Conservation (phyloP, 2,113 vertebrate genomes). For the Trachemys scripta region DNA sequence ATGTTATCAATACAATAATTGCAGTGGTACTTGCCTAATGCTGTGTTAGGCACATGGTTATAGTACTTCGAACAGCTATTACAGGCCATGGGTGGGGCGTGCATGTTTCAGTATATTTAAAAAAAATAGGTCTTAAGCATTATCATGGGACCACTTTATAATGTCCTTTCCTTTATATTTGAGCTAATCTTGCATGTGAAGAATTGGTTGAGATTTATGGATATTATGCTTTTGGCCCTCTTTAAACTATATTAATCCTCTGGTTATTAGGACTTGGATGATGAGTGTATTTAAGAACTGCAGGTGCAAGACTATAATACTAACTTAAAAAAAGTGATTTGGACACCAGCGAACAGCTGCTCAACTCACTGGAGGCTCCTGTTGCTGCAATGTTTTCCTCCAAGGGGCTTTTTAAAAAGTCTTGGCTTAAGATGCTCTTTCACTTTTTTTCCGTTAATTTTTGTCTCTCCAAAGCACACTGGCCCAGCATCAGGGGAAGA, state of each 20-base stretch:
- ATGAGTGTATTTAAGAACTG: constrained; percentile 39
- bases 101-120: constrained; percentile 30
- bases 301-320: constrained; percentile 60
- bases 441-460: not conserved
- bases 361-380: not conserved
- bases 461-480: not conserved
- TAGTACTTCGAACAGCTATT: constrained; percentile 38
- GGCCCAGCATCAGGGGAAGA: not conserved
- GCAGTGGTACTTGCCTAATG: constrained; percentile 56
- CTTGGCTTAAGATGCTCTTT: not conserved
- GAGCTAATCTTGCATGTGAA: constrained; percentile 28
- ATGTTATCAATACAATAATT: constrained; percentile 59
- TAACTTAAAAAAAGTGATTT: not conserved
- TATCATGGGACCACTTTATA: constrained; percentile 58
- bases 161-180: constrained; percentile 45
- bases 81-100: not conserved
- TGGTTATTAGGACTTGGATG: constrained; percentile 16
- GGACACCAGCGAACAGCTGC: not conserved
- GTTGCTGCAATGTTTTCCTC: not conserved
- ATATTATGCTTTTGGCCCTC: constrained; percentile 44
- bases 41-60: constrained; percentile 48
- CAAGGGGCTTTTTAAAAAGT: not conserved
- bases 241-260: constrained; percentile 47
- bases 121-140: constrained; percentile 50
- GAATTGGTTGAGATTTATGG: constrained; percentile 37